Base-by-base conservation (phyloP, 2,113 vertebrate genomes). In the Daubentonia madagascariensis region DNA sequence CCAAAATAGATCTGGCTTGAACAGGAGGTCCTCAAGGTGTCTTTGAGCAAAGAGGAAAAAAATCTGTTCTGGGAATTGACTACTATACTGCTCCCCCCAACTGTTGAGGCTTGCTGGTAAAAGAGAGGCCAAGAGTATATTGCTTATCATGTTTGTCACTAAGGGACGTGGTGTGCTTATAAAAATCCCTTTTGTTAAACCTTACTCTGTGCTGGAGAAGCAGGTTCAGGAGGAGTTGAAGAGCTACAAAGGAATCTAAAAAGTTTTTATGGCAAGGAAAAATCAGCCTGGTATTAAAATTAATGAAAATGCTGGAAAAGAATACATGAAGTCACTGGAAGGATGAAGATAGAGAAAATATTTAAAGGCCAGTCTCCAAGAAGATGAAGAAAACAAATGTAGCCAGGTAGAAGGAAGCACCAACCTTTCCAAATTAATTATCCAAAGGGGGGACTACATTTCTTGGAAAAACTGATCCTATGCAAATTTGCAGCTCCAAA, bases 361-460 rank as follows among this genome's bases (percentile, higher is more conserved):
- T 95, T 96, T 94, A 94, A 92, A 96, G 92, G 79, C 87, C 86
- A 67, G 57, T 73, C 89, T 97, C n/a, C 54, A 61, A 93, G 63
- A 96, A 98, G 78, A 96, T 96, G 83, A 43, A 92, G 96, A 95
- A 97, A 97, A 96, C 95, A 97, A 93, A 90, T 92, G 89, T 75
- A 80, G 40, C 37, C 97, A 98, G 98, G 96, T 97, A 86, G 85
- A 91, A 91, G 85, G 78, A 95, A 93, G 89, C 7, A 45, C 80
- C 92, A 97, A 81, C 20, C 37, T 96, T 93, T 96, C 83, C 96
- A 91, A 95, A 81, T 95, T 85, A 96, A 93, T 94, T 90, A 96
- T 93, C 95, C 91, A 87, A 94, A 89, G 76, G 72, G 79, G 88
- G 94, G 84, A 84, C 93, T 63, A 73, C 37, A 72, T 91, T 96